phyloP scores from a whole-genome alignment of 2,888 invertebrate genomes.

The Drosophila macrospina region DNA sequence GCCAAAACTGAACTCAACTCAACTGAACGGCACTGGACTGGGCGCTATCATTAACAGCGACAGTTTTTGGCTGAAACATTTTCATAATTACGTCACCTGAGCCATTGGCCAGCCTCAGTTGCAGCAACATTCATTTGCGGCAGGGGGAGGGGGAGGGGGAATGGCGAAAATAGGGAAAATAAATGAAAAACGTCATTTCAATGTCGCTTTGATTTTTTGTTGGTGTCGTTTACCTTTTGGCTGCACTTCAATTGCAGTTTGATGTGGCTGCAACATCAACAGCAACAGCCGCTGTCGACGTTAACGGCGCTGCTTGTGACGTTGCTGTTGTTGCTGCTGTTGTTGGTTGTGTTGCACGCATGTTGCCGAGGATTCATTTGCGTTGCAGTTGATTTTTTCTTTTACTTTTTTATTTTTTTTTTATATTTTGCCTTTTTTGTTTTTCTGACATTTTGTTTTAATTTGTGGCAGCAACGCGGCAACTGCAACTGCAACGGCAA shows the following conservation, averaged over 20 bases:
- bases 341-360: conserved; percentile 71
- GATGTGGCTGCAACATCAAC: conserved; percentile 56
- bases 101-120: neutral
- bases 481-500: conserved; percentile 30
- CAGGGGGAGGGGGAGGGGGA: conserved; percentile 30
- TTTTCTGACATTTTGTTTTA: conserved; percentile 82
- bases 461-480: conserved; percentile 71
- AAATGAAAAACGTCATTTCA: conserved; percentile 82
- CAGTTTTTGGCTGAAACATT: conserved; percentile 52
- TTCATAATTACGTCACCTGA: conserved; percentile 56
- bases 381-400: conserved; percentile 45
- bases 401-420: conserved; percentile 3
- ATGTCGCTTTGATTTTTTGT: conserved; percentile 77
- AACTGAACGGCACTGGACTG: conserved; percentile 45
- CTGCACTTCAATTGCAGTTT: conserved; percentile 80
- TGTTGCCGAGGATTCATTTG: conserved; percentile 74
- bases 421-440: conserved; percentile 60
- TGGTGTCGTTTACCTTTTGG: conserved; percentile 83
- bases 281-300: conserved; percentile 54
- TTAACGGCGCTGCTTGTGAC: conserved; percentile 30
- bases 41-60: conserved; percentile 47
- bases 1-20: conserved; percentile 43
- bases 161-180: conserved; percentile 49
- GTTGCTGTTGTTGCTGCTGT: conserved; percentile 46
- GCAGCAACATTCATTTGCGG: conserved; percentile 2